Evolutionary conservation across 2,888 invertebrate genomes (phyloP).

Genomic region (Drosophila borborema): DNA sequence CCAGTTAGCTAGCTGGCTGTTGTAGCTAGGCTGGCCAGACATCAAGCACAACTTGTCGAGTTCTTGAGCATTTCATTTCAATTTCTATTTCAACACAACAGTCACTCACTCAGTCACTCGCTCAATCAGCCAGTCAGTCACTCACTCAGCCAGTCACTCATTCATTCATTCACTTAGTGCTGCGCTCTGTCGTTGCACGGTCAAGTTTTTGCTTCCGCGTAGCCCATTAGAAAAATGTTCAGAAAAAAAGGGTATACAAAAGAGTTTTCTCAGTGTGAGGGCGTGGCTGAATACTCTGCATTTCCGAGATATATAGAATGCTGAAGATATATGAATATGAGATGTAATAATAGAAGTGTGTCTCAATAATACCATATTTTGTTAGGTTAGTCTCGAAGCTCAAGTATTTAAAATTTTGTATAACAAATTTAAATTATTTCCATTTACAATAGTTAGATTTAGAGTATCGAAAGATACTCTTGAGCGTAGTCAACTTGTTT

Average conservation of each 20-base stretch:
- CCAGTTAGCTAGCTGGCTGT: neutral
- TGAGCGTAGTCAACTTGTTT: neutral
- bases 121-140: slow-evolving; percentile 12
- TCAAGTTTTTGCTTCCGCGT: slow-evolving; percentile 6
- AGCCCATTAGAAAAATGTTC: slow-evolving; percentile 1
- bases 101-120: slow-evolving; percentile 27
- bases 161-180: slow-evolving; percentile 46
- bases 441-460: neutral
- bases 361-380: neutral
- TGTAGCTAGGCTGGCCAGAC: slow-evolving; percentile 36
- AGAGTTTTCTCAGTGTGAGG: neutral
- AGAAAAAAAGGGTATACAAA: neutral
- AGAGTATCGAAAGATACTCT: neutral
- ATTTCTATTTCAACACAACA: slow-evolving; percentile 62
- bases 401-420: too few species aligned
- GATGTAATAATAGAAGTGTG: too few species aligned
- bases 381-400: too few species aligned
- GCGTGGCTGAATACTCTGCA: neutral
- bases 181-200: slow-evolving; percentile 9
- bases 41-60: slow-evolving; percentile 16
- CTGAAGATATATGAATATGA: neutral
- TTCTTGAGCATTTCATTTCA: slow-evolving; percentile 63
- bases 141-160: slow-evolving; percentile 32
- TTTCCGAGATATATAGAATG: too few species aligned
- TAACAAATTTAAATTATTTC: too few species aligned